Evolutionary conservation across 2,888 invertebrate genomes (phyloP).

Genomic region (Napeogenes inachia): DNA sequence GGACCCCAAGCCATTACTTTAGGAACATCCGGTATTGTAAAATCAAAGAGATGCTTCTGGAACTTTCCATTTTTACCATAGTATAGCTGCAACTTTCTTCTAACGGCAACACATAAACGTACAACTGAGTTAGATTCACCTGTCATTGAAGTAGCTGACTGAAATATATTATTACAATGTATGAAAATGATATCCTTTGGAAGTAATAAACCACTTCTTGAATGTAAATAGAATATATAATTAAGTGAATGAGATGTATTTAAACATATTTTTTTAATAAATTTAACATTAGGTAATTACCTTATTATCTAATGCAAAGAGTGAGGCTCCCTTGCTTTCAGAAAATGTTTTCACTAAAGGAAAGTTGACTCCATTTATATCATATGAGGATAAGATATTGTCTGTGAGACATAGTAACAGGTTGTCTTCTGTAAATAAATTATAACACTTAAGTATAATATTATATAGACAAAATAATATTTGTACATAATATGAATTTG

Average conservation of each 20-base stretch:
- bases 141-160: slow-evolving; percentile 71
- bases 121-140: slow-evolving; percentile 86
- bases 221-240: no score
- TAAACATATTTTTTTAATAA: no score
- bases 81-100: slow-evolving; percentile 89
- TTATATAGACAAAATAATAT: no score
- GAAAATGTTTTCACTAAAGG: slow-evolving; percentile 85
- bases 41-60: slow-evolving; percentile 83
- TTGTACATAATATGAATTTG: no score
- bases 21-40: slow-evolving; percentile 88
- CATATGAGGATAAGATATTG: slow-evolving; percentile 88
- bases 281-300: slow-evolving; percentile 43
- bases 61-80: slow-evolving; percentile 93
- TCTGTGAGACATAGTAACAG: slow-evolving; percentile 80
- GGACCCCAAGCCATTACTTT: slow-evolving; percentile 89
- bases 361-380: slow-evolving; percentile 88
- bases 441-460: background rate
- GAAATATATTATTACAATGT: slow-evolving; percentile 28
- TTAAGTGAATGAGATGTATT: no score
- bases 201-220: no score
- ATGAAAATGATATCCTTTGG: background rate
- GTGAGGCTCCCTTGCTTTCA: slow-evolving; percentile 91
- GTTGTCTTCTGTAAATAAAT: slow-evolving; percentile 67
- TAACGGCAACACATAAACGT: slow-evolving; percentile 92
- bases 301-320: slow-evolving; percentile 90